phyloP scores from a whole-genome alignment of 2,888 invertebrate genomes.

The Trissoscelio sp. region DNA sequence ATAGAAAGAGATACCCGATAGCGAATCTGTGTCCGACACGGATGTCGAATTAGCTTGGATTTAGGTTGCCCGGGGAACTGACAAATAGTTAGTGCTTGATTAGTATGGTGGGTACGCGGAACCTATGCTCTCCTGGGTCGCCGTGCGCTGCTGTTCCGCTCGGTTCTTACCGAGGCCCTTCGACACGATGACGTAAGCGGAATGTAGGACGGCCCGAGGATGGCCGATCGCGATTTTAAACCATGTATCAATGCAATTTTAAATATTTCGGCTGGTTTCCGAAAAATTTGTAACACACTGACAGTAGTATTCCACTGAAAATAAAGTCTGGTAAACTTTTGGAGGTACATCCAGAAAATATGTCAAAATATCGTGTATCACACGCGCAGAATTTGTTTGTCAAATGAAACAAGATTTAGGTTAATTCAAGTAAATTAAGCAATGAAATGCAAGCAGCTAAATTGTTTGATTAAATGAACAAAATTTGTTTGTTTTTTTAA shows the following conservation, averaged over 20 bases:
- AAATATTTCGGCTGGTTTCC: constrained; percentile 3
- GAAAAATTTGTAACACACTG: too few relatives aligned
- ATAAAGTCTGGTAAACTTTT: too few relatives aligned
- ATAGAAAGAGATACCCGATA: constrained; percentile 84
- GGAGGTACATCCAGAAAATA: too few relatives aligned
- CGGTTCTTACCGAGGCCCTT: constrained; percentile 70
- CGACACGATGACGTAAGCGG: constrained; percentile 67
- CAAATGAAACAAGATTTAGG: too few relatives aligned
- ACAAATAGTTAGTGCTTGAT: constrained; percentile 84
- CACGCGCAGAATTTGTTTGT: too few relatives aligned
- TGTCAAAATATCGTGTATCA: too few relatives aligned
- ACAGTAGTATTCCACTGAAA: too few relatives aligned
- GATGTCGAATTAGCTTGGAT: constrained; percentile 84
- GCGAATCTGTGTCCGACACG: constrained; percentile 84
- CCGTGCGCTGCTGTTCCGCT: constrained; percentile 52
- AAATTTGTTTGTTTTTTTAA: too few relatives aligned
- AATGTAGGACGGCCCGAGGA: constrained; percentile 57
- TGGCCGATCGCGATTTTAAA: constrained; percentile 68
- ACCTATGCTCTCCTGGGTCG: constrained; percentile 66
- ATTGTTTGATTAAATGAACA: too few relatives aligned
- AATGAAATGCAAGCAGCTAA: too few relatives aligned
- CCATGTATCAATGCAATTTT: constrained; percentile 23
- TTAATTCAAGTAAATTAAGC: too few relatives aligned
- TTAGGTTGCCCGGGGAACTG: constrained; percentile 83
- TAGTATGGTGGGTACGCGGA: constrained; percentile 76